These are phyloP conservation scores for Conistra vaccinii DNA, from an alignment of 2,888 invertebrate species.

Conservation along the genomic window DNA sequence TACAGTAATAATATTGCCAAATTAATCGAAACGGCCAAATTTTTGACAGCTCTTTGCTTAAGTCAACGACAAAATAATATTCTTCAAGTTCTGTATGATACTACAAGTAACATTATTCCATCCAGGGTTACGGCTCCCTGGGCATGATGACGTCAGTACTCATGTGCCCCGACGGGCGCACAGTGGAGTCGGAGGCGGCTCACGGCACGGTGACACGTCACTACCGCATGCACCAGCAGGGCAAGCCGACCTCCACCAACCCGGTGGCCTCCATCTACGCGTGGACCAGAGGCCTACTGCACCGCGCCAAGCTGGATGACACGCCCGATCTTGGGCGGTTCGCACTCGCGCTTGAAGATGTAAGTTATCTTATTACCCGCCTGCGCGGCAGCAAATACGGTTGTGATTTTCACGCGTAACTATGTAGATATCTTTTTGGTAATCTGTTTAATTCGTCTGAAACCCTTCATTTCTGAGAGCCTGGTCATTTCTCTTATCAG, in stretches of 20 bases:
- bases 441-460: neutral
- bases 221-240: constrained; percentile 96
- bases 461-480: neutral
- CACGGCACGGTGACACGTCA: constrained; percentile 98
- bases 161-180: constrained; percentile 96
- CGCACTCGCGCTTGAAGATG: constrained; percentile 93
- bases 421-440: no score
- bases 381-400: no score
- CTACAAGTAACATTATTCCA: neutral
- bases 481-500: neutral
- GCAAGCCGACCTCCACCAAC: constrained; percentile 96
- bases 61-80: neutral
- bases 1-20: no score
- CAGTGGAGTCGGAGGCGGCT: constrained; percentile 97
- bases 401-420: no score
- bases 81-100: neutral
- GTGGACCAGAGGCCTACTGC: constrained; percentile 96
- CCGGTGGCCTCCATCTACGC: constrained; percentile 98
- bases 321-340: constrained; percentile 94
- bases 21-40: no score
- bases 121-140: constrained; percentile 94
- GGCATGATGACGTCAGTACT: constrained; percentile 98
- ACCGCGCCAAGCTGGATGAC: constrained; percentile 95
- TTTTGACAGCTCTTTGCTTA: no score
- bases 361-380: constrained; percentile 60